phyloP scores from a whole-genome alignment of 2,888 invertebrate species.

The Cheilosia variabilis region DNA sequence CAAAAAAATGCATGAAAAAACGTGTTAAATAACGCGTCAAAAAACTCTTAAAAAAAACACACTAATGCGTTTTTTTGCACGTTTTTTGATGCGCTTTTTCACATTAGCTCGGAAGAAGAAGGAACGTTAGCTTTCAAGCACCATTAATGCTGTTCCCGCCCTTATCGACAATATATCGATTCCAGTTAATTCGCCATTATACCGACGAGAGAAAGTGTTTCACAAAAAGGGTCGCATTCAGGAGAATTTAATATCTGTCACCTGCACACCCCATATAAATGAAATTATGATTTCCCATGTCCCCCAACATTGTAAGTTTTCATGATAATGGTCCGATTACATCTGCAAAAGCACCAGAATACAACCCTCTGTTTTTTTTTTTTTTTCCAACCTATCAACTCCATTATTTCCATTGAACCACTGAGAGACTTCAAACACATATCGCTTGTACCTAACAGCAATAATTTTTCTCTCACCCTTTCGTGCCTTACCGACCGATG shows the following conservation, averaged over 20 bases:
- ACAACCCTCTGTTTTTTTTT: conserved; percentile 14
- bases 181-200: background rate
- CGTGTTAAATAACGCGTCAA: too few species aligned
- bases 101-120: too few species aligned
- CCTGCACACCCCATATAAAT: conserved; percentile 14
- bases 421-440: background rate
- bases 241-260: conserved; percentile 29
- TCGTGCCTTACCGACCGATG: background rate
- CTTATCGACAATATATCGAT: background rate
- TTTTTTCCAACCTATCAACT: background rate
- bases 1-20: too few species aligned
- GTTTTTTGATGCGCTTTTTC: too few species aligned
- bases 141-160: background rate
- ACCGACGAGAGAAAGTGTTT: background rate
- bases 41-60: too few species aligned
- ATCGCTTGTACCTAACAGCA: conserved; percentile 29
- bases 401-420: conserved; percentile 24
- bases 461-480: conserved; percentile 12
- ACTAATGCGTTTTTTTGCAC: too few species aligned
- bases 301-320: conserved; percentile 31
- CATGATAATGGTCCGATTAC: conserved; percentile 38
- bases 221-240: conserved; percentile 9
- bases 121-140: too few species aligned
- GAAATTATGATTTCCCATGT: conserved; percentile 9
- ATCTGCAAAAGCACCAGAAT: conserved; percentile 9